Base-by-base conservation (phyloP, 2,113 vertebrate species). In the Alces alces region DNA sequence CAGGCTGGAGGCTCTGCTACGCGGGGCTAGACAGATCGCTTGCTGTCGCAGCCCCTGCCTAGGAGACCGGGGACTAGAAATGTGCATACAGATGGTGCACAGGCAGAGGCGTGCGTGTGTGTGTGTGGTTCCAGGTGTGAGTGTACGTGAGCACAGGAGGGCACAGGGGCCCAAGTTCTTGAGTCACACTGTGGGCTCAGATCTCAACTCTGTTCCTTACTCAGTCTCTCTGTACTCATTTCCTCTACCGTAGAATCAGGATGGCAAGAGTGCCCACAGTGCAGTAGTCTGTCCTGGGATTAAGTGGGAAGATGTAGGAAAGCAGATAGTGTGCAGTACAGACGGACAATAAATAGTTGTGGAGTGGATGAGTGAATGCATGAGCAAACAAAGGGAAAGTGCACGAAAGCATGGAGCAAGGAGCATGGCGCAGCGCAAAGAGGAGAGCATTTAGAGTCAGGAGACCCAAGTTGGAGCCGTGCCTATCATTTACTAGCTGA, bases 401-500 rank as follows among this genome's bases (percentile, higher is more conserved):
- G 19, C 15, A 12, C 6, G n/a, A 36, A 12, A 33, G 30, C 61
- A 25, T 2, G 23, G 45, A 87, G 54, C n/a, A 85, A 43, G 70
- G 2, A 58, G 54, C 58, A 58, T 3, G 19, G 36, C 4, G 16
- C 27, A n/a, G 16, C 27, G 43, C 84, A 45, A 93, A 86, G 39
- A 60, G 3, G 21, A 60, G 10, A 64, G 60, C 58, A n/a, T 57
- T 47, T 43, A 14, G 55, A 96, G 8, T 39, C 94, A 54, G 55
- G 43, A 95, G 91, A 58, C 78, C 25, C 39, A 87, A 30, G 50
- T 10, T 19, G 30, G 25, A 97, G 70, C 50, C 76, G 36, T 58
- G 85, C 78, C 70, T 89, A 36, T 96, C 86, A 89, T 90, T 92
- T 60, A 93, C 76, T 64, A 82, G 88, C 95, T 91, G 82, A 95